Conservation (phyloP, 2,888 invertebrate genomes). For the Diadegma fenestrale region DNA sequence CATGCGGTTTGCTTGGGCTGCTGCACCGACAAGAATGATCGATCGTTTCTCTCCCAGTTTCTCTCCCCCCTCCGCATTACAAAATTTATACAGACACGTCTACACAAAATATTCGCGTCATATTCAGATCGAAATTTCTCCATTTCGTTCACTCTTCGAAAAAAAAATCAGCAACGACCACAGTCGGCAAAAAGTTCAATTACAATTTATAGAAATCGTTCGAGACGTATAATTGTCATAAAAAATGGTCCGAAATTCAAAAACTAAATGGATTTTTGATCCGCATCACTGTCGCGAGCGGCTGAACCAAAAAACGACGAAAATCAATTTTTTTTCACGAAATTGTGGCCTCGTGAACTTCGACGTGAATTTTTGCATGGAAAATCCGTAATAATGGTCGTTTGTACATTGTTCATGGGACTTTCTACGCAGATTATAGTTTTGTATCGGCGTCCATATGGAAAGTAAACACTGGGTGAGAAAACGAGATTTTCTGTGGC, state of each 20-base stretch:
- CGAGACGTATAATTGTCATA: too few relatives aligned
- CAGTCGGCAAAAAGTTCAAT: too few relatives aligned
- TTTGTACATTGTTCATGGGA: not conserved
- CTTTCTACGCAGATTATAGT: not conserved
- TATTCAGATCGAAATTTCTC: not conserved
- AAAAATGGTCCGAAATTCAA: too few relatives aligned
- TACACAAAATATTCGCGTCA: not conserved
- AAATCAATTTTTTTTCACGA: too few relatives aligned
- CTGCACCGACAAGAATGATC: slow-evolving; percentile 58
- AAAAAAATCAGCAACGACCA: not conserved
- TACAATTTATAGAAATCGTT: too few relatives aligned
- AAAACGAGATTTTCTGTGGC: slow-evolving; percentile 32
- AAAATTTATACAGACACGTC: not conserved
- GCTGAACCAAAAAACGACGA: too few relatives aligned
- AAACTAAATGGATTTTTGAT: too few relatives aligned
- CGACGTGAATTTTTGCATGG: not conserved
- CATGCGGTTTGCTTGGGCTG: slow-evolving; percentile 59
- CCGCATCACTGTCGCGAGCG: too few relatives aligned
- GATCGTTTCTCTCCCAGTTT: slow-evolving; percentile 55
- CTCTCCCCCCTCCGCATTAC: slow-evolving; percentile 14
- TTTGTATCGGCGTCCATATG: not conserved
- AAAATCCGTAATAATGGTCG: not conserved
- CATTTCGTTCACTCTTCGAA: not conserved
- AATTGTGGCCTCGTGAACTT: not conserved
- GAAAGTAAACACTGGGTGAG: not conserved